Evolutionary conservation across 1,140 invertebrate species (phyloP).

Genomic region (Zaprionus kolodkinae): DNA sequence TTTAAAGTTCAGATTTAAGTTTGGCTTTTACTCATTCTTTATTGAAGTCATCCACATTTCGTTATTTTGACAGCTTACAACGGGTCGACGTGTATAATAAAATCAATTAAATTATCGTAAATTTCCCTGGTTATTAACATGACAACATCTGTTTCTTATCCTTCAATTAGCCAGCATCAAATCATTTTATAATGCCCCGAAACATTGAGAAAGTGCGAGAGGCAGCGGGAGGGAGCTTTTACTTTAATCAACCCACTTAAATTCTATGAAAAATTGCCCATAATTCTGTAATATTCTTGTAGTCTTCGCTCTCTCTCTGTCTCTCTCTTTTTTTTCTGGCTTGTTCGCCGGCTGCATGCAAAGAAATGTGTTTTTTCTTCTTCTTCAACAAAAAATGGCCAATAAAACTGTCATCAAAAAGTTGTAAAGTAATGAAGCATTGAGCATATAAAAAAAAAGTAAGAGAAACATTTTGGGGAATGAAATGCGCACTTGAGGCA

Average conservation of each 20-base stretch:
- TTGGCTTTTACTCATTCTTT: neutral
- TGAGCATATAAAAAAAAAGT: slow-evolving; percentile 61
- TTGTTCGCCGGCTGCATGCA: slow-evolving; percentile 15
- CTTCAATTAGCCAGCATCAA: slow-evolving; percentile 36
- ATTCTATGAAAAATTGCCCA: slow-evolving; percentile 41
- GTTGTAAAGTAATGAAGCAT: slow-evolving; percentile 81
- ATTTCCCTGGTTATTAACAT: slow-evolving; percentile 10
- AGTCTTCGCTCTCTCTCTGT: neutral
- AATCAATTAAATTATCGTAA: neutral
- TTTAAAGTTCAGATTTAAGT: neutral
- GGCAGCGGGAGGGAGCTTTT: slow-evolving; percentile 2
- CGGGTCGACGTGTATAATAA: neutral
- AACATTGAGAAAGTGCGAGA: neutral
- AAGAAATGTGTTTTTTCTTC: slow-evolving; percentile 46
- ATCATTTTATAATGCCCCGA: slow-evolving; percentile 18
- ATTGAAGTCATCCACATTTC: neutral
- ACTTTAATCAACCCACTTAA: slow-evolving; percentile 40
- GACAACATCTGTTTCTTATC: slow-evolving; percentile 21
- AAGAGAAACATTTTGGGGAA: slow-evolving; percentile 45
- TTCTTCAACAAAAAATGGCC: slow-evolving; percentile 55
- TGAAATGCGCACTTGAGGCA: slow-evolving; percentile 45
- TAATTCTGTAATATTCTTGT: slow-evolving; percentile 39
- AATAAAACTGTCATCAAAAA: slow-evolving; percentile 82
- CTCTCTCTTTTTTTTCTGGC: neutral
- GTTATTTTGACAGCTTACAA: too few relatives aligned